Base-by-base conservation (phyloP, 2,797 vertebrate genomes). In the Miichthys miiuy region DNA sequence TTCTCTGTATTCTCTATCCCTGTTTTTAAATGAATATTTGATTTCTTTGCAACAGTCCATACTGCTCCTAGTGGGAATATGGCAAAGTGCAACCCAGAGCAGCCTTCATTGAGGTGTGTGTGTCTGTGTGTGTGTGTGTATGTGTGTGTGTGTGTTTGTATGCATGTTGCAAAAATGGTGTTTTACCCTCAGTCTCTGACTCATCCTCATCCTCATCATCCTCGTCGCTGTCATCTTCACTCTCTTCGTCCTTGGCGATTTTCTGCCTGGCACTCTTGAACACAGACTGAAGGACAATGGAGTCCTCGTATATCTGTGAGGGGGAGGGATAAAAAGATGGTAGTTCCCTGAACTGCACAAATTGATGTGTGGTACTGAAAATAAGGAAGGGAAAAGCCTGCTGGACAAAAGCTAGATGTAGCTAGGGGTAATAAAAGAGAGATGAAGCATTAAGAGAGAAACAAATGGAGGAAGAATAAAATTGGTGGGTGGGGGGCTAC, bases 241-340 rank as follows among this genome's bases (percentile, higher is more conserved):
- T 99, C 81, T 98, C 98, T n/a, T 98, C 97, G n/a, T 98, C 97
- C 94, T 98, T 99, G 90, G 97, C 96, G 46, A 99, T 98, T 89
- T 99, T 99, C 92, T 99, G 98, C 82, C 97, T 93, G 42, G 98
- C 98, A n/a, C 97, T 99, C 92, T 97, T 98, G 89, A 99, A 99
- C 44, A 99, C 98, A 1, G 98, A 99, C 93, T 99, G 98, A 51
- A 99, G 96, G 86, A 99, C 98, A 55, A 99, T 99, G 80, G 98
- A 99, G 92, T 99, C 98, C 81, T 99, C 97, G 21, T 98, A 99
- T 90, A 99, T 99, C 98, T 99, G 88, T 0, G 14, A 41, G 1
- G n/a, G 0, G n/a, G 1, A 0, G 0, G 18, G 18, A 42, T 0
- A 21, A 56, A 14, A 54, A 58, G 30, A 20, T 1, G 6, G 30